These are phyloP conservation scores for Sphaerodactylus townsendi DNA, from an alignment of 2,113 vertebrate species.

Conservation along the genomic window DNA sequence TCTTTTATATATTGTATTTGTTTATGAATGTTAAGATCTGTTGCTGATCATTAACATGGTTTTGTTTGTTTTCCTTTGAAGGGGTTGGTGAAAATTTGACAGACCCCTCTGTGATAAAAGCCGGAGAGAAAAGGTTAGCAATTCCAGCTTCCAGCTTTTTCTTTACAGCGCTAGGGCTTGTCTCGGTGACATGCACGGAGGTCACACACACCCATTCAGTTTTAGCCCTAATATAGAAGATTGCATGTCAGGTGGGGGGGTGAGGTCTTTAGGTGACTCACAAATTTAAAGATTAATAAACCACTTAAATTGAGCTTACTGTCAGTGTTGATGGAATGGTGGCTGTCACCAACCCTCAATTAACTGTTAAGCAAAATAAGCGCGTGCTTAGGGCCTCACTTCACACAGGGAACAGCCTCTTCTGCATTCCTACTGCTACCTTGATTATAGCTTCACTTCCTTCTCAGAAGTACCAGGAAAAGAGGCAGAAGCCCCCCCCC, in stretches of 20 bases:
- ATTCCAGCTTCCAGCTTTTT: not conserved
- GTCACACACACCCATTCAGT: not conserved
- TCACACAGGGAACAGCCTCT: not conserved
- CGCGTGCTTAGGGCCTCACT: too few species aligned
- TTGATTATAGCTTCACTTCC: not conserved
- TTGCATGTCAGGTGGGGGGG: not conserved
- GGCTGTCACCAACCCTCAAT: too few species aligned
- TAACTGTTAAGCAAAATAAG: too few species aligned
- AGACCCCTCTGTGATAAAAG: constrained; percentile 97
- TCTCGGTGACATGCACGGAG: not conserved
- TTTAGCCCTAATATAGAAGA: not conserved
- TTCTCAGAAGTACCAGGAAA: not conserved
- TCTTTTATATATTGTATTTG: not conserved
- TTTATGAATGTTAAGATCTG: not conserved
- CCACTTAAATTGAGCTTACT: not conserved
- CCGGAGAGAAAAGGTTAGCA: constrained; percentile 93
- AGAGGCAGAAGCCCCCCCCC: not conserved
- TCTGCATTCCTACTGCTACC: not conserved
- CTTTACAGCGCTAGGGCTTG: too few species aligned
- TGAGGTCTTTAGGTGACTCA: not conserved
- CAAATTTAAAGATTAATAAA: not conserved
- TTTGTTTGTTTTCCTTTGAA: constrained; percentile 65
- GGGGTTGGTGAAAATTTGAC: constrained; percentile 97
- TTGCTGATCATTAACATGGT: constrained; percentile 3
- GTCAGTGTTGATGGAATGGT: not conserved